These are phyloP conservation scores for Apoda limacodes DNA, from an alignment of 2,888 invertebrate genomes.

Conservation along the genomic window DNA sequence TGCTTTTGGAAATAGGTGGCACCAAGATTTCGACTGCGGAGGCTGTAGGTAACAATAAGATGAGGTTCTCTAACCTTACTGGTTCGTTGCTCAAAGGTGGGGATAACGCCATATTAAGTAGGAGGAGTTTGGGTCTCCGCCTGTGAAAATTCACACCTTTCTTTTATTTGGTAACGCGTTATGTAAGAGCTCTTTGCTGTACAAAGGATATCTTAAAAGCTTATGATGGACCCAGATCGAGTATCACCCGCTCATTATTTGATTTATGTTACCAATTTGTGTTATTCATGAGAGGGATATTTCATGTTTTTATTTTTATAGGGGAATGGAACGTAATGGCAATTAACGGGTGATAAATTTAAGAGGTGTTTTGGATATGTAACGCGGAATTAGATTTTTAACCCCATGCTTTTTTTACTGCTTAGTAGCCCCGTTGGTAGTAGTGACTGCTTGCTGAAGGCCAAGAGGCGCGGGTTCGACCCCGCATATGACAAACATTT, in stretches of 20 bases:
- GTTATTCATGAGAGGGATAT: constrained; percentile 40
- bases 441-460: too few relatives aligned
- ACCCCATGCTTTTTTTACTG: too few relatives aligned
- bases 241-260: constrained; percentile 58
- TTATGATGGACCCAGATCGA: constrained; percentile 58
- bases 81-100: constrained; percentile 42
- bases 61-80: constrained; percentile 49
- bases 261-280: constrained; percentile 55
- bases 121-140: constrained; percentile 51
- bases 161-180: constrained; percentile 68
- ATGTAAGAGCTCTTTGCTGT: constrained; percentile 62
- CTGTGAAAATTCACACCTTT: constrained; percentile 70
- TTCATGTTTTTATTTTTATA: too few relatives aligned
- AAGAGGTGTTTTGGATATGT: too few relatives aligned
- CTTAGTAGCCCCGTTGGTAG: too few relatives aligned
- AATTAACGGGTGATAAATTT: too few relatives aligned
- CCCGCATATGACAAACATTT: too few relatives aligned
- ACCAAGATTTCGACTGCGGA: constrained; percentile 31
- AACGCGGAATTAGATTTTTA: too few relatives aligned
- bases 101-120: constrained; percentile 63
- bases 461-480: too few relatives aligned
- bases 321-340: constrained; percentile 12
- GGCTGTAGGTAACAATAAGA: constrained; percentile 54
- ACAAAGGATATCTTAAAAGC: constrained; percentile 65
- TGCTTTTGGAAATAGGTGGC: constrained; percentile 66